Percentiles rank a stretch among this genome's conserved stretches.
Conservation (phyloP, 2,888 invertebrate genomes). For the Spodoptera exigua region DNA sequence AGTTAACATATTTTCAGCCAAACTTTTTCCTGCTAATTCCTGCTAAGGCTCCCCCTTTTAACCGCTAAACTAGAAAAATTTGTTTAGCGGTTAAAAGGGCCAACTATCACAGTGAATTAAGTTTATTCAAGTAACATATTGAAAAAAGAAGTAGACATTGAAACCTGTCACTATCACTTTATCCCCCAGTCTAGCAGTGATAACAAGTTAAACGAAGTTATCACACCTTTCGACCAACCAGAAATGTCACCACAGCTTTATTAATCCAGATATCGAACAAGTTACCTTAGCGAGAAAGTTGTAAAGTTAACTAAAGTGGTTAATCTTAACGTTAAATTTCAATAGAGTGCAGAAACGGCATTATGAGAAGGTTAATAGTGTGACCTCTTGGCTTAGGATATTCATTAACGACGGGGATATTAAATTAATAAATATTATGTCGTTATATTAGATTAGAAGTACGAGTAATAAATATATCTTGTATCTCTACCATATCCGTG, state of each 20-base stretch:
- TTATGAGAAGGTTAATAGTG: constrained; percentile 62
- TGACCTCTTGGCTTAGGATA: constrained; percentile 55
- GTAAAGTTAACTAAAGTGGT: constrained; percentile 16
- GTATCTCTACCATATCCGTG: constrained; percentile 12
- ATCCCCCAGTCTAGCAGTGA: too few relatives aligned
- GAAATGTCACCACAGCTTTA: constrained; percentile 1
- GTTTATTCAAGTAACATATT: too few relatives aligned
- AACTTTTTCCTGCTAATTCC: too few relatives aligned
- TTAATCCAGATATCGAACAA: constrained; percentile 13
- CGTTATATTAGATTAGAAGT: neutral
- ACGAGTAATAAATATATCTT: too few relatives aligned
- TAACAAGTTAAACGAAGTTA: too few relatives aligned
- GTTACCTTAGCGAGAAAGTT: constrained; percentile 15
- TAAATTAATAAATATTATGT: constrained; percentile 11
- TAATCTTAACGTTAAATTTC: constrained; percentile 12
- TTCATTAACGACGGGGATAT: constrained; percentile 42
- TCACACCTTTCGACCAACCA: neutral
- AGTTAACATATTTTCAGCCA: too few relatives aligned
- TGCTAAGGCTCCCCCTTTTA: too few relatives aligned
- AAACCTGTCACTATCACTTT: too few relatives aligned
- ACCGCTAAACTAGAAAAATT: too few relatives aligned
- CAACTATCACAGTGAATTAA: too few relatives aligned
- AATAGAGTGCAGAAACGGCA: constrained; percentile 16
- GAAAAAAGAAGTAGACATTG: too few relatives aligned
- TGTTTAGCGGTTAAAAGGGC: too few relatives aligned